Conservation (phyloP, 2,113 vertebrate species). For the Hippolais icterina region DNA sequence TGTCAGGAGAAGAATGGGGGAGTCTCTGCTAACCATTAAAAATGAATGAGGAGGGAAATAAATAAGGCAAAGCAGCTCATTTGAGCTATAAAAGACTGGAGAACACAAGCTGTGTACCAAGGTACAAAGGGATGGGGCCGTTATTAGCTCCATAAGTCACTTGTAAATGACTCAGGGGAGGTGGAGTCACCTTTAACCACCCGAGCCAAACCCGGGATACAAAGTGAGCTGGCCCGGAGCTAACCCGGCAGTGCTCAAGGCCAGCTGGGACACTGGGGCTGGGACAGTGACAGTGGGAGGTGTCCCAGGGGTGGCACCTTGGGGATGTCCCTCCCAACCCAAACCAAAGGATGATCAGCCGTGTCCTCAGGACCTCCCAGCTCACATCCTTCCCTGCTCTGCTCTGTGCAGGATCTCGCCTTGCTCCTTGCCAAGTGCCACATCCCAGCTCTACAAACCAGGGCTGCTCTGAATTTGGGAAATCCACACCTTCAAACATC, state of each 20-base stretch:
- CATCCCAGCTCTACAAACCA: background rate
- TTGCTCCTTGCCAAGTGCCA: background rate
- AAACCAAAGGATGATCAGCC: accelerated
- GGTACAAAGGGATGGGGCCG: conserved; percentile 37
- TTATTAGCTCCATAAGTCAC: conserved; percentile 53
- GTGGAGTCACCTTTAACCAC: background rate
- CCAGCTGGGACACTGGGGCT: too few species aligned
- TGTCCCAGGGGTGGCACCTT: background rate
- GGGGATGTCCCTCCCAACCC: background rate
- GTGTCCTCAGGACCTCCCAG: too few species aligned
- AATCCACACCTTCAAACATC: background rate
- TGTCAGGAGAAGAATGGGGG: background rate
- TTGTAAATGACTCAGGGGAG: background rate
- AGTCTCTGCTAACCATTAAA: conserved; percentile 49
- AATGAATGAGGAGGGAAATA: conserved; percentile 56
- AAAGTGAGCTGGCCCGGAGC: too few species aligned
- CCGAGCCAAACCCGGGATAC: background rate
- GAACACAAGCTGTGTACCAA: conserved; percentile 66
- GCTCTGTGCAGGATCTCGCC: background rate
- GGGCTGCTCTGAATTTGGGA: background rate
- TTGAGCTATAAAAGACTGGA: conserved; percentile 56
- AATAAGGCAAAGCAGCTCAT: conserved; percentile 53
- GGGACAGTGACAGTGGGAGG: too few species aligned
- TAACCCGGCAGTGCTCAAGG: too few species aligned
- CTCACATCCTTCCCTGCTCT: background rate